These are phyloP conservation scores for Gymnogyps californianus DNA, from an alignment of 2,113 vertebrate species.

Conservation along the genomic window DNA sequence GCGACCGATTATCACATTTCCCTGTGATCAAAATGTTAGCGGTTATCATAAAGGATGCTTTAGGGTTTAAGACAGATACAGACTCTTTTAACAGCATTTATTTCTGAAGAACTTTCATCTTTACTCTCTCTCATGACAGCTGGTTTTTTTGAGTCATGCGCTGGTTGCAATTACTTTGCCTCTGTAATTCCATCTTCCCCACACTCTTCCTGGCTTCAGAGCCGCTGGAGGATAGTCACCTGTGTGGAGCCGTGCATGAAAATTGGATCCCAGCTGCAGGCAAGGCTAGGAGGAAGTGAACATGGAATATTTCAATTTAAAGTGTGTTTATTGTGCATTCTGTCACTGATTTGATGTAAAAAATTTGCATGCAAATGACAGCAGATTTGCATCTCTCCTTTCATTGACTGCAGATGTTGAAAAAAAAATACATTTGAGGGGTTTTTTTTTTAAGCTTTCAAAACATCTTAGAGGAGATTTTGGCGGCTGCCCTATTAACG, in stretches of 20 bases:
- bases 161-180: conserved; percentile 52
- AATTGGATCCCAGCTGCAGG: conserved; percentile 60
- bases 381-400: conserved; percentile 62
- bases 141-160: conserved; percentile 57
- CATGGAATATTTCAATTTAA: conserved; percentile 57
- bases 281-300: conserved; percentile 58
- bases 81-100: conserved; percentile 41
- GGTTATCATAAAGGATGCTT: conserved; percentile 27
- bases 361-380: conserved; percentile 64
- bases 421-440: conserved; percentile 10
- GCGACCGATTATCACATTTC: neutral
- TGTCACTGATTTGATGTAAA: conserved; percentile 60
- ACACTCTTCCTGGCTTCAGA: conserved; percentile 50
- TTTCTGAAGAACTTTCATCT: conserved; percentile 46
- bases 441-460: neutral
- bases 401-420: conserved; percentile 65
- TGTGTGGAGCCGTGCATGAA: conserved; percentile 40
- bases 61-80: conserved; percentile 26
- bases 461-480: conserved; percentile 31
- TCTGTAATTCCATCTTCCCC: conserved; percentile 54
- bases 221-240: conserved; percentile 38
- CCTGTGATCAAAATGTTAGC: conserved; percentile 38
- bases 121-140: conserved; percentile 18
- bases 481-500: neutral
- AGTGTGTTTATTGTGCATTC: conserved; percentile 62